phyloP scores from a whole-genome alignment of 2,113 vertebrate species.

The Sylvietta virens region DNA sequence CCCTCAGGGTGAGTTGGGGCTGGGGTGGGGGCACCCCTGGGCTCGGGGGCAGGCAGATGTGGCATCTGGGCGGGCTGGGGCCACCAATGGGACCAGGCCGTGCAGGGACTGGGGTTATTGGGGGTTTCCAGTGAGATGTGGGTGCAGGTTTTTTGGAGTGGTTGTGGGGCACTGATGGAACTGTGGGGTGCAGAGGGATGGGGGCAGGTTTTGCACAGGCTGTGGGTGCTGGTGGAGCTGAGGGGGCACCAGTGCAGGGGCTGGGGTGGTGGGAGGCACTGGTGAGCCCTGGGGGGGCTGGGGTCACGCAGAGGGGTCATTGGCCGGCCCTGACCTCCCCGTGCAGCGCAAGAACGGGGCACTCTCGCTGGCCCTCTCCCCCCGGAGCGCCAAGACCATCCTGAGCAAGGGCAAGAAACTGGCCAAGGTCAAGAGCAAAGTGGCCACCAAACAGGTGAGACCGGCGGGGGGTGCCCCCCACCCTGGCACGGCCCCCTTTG shows the following conservation, averaged over 20 bases:
- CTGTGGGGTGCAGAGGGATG: fast-evolving
- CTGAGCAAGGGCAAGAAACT: constrained; percentile 76
- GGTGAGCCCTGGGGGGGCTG: background rate
- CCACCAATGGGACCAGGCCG: fast-evolving
- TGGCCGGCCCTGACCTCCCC: fast-evolving
- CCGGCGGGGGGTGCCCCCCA: fast-evolving
- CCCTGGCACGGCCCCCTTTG: fast-evolving
- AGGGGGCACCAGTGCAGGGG: too few species aligned
- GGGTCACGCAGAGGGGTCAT: background rate
- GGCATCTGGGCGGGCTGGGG: background rate
- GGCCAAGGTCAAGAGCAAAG: constrained; percentile 74
- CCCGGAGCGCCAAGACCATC: constrained; percentile 75
- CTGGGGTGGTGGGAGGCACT: background rate
- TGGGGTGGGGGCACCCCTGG: background rate
- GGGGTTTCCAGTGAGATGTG: background rate
- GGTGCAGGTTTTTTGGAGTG: background rate
- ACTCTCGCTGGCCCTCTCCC: constrained; percentile 69
- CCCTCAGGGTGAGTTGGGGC: constrained; percentile 62
- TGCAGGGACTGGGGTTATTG: too few species aligned
- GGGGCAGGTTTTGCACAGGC: background rate
- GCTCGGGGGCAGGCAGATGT: too few species aligned
- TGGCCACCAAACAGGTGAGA: constrained; percentile 70
- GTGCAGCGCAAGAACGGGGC: constrained; percentile 80
- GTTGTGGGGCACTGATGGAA: background rate
- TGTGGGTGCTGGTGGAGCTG: too few species aligned